Percentiles rank a stretch among this genome's conserved stretches.
Conservation (phyloP, 2,888 invertebrate genomes). For the Empis livida region DNA sequence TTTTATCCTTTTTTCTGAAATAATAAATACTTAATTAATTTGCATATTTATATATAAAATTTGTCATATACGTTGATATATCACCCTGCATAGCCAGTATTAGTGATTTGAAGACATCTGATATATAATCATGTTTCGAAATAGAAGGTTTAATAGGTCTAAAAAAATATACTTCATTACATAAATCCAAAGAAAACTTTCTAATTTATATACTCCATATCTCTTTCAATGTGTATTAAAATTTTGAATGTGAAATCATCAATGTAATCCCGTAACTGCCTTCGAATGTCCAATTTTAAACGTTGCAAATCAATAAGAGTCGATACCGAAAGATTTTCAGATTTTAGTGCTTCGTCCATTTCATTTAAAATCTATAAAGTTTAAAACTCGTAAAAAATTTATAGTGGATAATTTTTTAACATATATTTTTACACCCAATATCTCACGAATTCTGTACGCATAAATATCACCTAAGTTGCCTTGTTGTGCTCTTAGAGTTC, state of each 20-base stretch:
- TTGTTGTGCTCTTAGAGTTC: conserved; percentile 26
- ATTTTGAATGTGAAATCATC: conserved; percentile 34
- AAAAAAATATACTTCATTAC: background rate
- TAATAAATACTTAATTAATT: background rate
- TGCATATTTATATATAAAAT: background rate
- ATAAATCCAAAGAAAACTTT: no score
- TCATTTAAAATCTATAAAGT: conserved; percentile 30
- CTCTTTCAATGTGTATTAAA: conserved; percentile 33
- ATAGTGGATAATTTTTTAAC: no score
- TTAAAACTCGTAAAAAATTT: no score
- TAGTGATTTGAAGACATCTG: conserved; percentile 30
- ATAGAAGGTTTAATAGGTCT: conserved; percentile 30
- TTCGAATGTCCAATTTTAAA: conserved; percentile 30
- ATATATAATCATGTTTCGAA: conserved; percentile 28
- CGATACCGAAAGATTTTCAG: conserved; percentile 17
- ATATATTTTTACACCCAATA: conserved; percentile 26
- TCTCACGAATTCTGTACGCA: conserved; percentile 28
- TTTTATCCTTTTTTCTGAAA: background rate
- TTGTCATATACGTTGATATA: conserved; percentile 23
- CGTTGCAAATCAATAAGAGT: conserved; percentile 24
- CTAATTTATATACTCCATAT: conserved; percentile 36
- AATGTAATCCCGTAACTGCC: conserved; percentile 25
- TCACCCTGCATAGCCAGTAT: conserved; percentile 32
- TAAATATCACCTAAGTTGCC: conserved; percentile 32
- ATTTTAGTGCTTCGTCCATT: conserved; percentile 25